phyloP scores from a whole-genome alignment of 2,888 invertebrate genomes.

The Oxyscelio sp. region DNA sequence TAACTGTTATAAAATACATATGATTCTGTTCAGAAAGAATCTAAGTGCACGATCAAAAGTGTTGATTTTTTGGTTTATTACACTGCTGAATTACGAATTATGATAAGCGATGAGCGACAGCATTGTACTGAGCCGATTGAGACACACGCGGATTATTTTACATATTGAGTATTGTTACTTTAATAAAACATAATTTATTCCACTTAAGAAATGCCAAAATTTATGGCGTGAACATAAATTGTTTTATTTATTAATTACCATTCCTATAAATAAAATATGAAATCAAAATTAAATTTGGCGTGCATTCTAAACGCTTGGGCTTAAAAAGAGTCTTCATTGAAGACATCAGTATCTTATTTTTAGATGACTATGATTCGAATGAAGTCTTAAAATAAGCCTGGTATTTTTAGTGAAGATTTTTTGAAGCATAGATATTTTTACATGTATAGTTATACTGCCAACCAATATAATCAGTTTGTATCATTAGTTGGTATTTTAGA shows the following conservation, averaged over 20 bases:
- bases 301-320: too few relatives aligned
- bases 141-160: slow-evolving; percentile 77
- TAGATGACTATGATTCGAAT: too few relatives aligned
- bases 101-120: slow-evolving; percentile 68
- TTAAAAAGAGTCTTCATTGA: too few relatives aligned
- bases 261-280: too few relatives aligned
- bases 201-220: slow-evolving; percentile 77
- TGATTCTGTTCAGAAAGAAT: slow-evolving; percentile 60
- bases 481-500: too few relatives aligned
- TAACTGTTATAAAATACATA: slow-evolving; percentile 55
- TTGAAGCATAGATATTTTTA: too few relatives aligned
- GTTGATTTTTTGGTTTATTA: slow-evolving; percentile 77
- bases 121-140: slow-evolving; percentile 81
- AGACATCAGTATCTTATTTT: too few relatives aligned
- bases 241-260: slow-evolving; percentile 56
- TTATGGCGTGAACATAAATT: slow-evolving; percentile 43
- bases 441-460: too few relatives aligned
- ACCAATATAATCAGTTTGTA: too few relatives aligned
- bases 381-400: too few relatives aligned
- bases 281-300: too few relatives aligned
- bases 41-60: slow-evolving; percentile 64
- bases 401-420: too few relatives aligned
- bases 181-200: slow-evolving; percentile 83
- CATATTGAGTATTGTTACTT: slow-evolving; percentile 82
- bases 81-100: slow-evolving; percentile 73